Percentiles rank a stretch among this genome's conserved stretches.
Evolutionary conservation across 1,140 invertebrate species (phyloP).

Genomic region (Papilio helenus): DNA sequence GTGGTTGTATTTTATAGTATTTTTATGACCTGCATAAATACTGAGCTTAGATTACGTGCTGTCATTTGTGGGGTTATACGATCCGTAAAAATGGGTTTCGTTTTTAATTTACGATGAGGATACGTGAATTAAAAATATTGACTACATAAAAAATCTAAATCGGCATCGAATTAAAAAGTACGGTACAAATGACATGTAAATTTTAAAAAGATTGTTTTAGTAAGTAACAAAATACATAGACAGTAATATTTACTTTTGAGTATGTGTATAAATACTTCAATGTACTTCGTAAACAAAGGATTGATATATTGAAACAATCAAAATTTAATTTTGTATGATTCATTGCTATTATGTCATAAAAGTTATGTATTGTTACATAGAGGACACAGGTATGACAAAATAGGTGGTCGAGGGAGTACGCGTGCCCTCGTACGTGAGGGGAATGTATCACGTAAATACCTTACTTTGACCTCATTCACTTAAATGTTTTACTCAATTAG

Average conservation of each 20-base stretch:
- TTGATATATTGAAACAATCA: background rate
- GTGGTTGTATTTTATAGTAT: background rate
- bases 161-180: too few relatives aligned
- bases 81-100: background rate
- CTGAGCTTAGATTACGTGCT: background rate
- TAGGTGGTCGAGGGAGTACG: background rate
- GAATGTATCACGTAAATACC: slow-evolving; percentile 13
- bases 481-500: slow-evolving; percentile 25
- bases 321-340: background rate
- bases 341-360: background rate
- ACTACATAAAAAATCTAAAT: too few relatives aligned
- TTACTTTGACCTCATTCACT: slow-evolving; percentile 19
- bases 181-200: too few relatives aligned
- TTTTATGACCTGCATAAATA: slow-evolving; percentile 13
- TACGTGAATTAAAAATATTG: too few relatives aligned
- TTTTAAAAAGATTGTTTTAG: too few relatives aligned
- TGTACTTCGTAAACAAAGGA: too few relatives aligned
- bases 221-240: too few relatives aligned
- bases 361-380: background rate
- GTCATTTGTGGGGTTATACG: background rate
- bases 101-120: background rate
- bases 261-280: too few relatives aligned
- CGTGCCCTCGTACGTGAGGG: background rate
- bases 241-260: too few relatives aligned
- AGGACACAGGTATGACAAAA: background rate